Conservation (phyloP, 2,888 invertebrate genomes). For the Nezara viridula region DNA sequence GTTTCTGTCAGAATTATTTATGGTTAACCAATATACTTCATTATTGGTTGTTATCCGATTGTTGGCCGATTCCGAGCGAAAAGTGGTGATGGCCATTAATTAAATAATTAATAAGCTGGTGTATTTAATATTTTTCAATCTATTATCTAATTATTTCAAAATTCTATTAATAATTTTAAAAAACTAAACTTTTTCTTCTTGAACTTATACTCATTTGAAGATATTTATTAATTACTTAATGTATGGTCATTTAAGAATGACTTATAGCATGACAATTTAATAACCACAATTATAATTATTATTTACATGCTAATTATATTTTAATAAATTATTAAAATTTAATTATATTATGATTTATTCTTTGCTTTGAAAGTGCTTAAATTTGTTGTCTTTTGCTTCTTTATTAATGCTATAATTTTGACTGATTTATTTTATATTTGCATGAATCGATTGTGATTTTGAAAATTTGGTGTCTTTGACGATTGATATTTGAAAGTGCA, state of each 20-base stretch:
- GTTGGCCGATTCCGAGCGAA: background rate
- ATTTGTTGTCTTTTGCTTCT: background rate
- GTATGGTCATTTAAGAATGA: background rate
- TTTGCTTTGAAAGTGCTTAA: constrained; percentile 14
- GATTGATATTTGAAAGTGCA: background rate
- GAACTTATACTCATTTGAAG: background rate
- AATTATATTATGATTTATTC: background rate
- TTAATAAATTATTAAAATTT: background rate
- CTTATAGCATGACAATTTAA: background rate
- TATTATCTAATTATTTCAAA: background rate
- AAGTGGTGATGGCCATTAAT: background rate
- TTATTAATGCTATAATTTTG: background rate
- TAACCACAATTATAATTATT: background rate
- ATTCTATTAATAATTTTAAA: background rate
- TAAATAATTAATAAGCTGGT: too few relatives aligned
- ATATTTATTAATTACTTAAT: background rate
- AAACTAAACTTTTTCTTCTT: background rate
- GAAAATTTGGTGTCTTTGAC: background rate
- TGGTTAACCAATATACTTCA: too few relatives aligned
- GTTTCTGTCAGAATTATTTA: too few relatives aligned
- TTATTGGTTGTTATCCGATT: too few relatives aligned
- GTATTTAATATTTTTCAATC: background rate
- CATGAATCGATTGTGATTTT: background rate
- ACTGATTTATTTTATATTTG: background rate
- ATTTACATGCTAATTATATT: background rate